Evolutionary conservation across 2,797 vertebrate genomes (phyloP), one percentile per base, ranked within the genome.

Genomic region (Muscicapa comitata): DNA sequence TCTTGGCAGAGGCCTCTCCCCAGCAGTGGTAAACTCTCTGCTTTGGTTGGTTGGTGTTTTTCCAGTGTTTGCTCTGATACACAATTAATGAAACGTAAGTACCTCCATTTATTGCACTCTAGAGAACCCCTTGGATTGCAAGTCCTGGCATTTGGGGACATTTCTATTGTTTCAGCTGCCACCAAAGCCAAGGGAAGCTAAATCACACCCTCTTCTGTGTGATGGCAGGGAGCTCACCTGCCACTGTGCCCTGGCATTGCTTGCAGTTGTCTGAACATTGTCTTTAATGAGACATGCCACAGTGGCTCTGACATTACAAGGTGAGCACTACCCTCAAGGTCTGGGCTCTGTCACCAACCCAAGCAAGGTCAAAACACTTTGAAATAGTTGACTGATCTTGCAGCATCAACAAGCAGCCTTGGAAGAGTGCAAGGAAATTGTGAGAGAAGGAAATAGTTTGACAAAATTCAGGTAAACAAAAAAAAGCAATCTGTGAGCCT

Each of bases 11-110:
- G 55, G 35, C 55, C 77, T 91, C 40, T 23, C 42, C 35, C 6
- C 48, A 43, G 50, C 73, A 77, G 80, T 9, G 66, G 58, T 51
- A 26, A 80, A 50, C 19, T 71, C 6, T 0, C 55, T 35, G 77
- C 74, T 73, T 43, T 45, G 71, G 51, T 42, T 73, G 40, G 51
- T 80, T 61, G 55, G 88, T 57, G 54, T 81, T 88, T 81, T 95
- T 95, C 96, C 96, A 88, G 45, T 76, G 77, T 86, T 92, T 95
- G 73, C 88, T 91, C 45, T 62, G 79, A 88, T 50, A 88, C 79
- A 96, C 90, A 95, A 95, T 91, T 95, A 90, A 96, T 70, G 88
- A 88, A 92, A 95, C 70, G 3, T 51, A 91, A 94, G 28, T 86
- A 42, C 58, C 76, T 91, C 45, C 26, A n/a, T 88, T 86, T 93